Evolutionary conservation across 1,140 invertebrate genomes (phyloP), one percentile per base, ranked within the genome.

Genomic region (Drosophila neocordata): DNA sequence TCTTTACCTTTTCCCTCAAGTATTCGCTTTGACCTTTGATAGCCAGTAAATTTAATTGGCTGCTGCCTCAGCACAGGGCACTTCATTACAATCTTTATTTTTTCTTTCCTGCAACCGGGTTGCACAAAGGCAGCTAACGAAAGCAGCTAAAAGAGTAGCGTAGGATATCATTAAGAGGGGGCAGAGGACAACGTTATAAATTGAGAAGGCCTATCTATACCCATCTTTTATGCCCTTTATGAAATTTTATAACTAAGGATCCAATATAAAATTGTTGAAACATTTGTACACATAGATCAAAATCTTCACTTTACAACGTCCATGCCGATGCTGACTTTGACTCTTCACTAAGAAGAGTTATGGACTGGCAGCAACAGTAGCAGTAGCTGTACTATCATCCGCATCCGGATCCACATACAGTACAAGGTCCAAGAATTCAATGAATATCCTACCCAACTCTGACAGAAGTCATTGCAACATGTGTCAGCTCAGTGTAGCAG

Each of bases 21-120:
- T 52, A 57, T 48, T 60, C 58, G 48, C 56, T 70, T 51, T 77
- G 56, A 31, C 38, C 41, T 70, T 57, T 80, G 72, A 76, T 63
- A 41, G 20, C 41, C 59, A 52, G 72, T 20, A 74, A 66, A 74
- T 82, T 82, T 81, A 82, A 78, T 82, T 81, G 65, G 69, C 77
- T 73, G 53, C 79, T 38, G 62, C 59, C 24, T 69, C 65, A 56
- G 44, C 62, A 66, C 53, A 62, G 41, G 41, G 64, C 73, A 68
- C 73, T 76, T 77, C 66, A 82, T 81, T 77, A 82, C 62, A 63
- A 62, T 58, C 52, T 69, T 52, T 65, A 48, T 8, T 24, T 13
- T 55, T 13, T 48, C 37, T 22, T 56, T 55, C 27, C 51, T 8
- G 18, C 27, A 61, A 37, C 34, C 53, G 57, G 13, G 27, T 48